Evolutionary conservation across 2,113 vertebrate genomes (phyloP).

Genomic region (Collichthys lucidus): DNA sequence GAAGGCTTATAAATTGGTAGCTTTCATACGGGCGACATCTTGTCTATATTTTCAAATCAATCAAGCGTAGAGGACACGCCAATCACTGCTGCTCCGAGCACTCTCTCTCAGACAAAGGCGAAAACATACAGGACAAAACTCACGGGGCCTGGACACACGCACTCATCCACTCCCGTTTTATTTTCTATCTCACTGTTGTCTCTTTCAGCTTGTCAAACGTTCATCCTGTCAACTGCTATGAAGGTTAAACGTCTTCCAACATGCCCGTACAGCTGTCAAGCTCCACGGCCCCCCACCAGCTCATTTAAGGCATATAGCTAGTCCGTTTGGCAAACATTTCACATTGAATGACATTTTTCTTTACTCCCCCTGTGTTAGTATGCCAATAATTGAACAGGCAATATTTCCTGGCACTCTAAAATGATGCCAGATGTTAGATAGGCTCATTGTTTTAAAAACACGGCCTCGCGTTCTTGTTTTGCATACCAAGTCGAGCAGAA

Average conservation of each 20-base stretch:
- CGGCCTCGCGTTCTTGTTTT: slow-evolving; percentile 51
- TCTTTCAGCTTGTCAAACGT: slow-evolving; percentile 71
- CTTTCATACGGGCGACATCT: slow-evolving; percentile 82
- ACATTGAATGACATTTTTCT: slow-evolving; percentile 65
- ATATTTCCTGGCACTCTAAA: slow-evolving; percentile 66
- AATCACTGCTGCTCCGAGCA: slow-evolving; percentile 63
- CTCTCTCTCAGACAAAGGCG: slow-evolving; percentile 58
- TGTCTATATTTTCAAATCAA: slow-evolving; percentile 85
- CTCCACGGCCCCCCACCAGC: slow-evolving; percentile 61
- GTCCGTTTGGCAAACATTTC: slow-evolving; percentile 71
- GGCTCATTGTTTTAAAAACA: slow-evolving; percentile 72
- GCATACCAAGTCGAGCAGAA: slow-evolving; percentile 72
- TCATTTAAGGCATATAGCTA: slow-evolving; percentile 74
- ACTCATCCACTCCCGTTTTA: slow-evolving; percentile 48
- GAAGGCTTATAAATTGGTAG: slow-evolving; percentile 83
- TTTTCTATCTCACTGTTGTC: slow-evolving; percentile 67
- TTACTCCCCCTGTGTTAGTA: slow-evolving; percentile 50
- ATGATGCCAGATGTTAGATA: slow-evolving; percentile 73
- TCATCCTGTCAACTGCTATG: slow-evolving; percentile 77
- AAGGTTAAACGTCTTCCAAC: slow-evolving; percentile 83
- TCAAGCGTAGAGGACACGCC: slow-evolving; percentile 83
- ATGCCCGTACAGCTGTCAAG: slow-evolving; percentile 73
- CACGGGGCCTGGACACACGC: slow-evolving; percentile 19
- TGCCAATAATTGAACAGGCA: slow-evolving; percentile 69
- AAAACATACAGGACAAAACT: slow-evolving; percentile 48